These are phyloP conservation scores for Argynnis bischoffii DNA, from an alignment of 2,888 invertebrate species.

Conservation along the genomic window DNA sequence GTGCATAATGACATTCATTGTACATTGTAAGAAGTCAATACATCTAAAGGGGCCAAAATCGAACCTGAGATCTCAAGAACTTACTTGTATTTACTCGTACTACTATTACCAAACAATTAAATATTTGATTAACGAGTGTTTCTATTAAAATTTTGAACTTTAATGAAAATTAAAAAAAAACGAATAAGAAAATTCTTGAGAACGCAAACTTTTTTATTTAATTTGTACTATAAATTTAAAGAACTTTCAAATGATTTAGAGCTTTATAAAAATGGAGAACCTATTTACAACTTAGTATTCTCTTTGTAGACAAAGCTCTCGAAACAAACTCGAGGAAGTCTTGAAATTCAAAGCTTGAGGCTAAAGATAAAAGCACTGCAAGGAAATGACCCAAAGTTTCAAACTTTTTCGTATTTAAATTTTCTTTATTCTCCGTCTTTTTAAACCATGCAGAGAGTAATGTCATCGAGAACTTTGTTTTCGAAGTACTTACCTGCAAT, in stretches of 20 bases:
- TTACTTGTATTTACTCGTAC: no score
- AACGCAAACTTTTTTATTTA: conserved; percentile 16
- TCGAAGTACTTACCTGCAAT: background rate
- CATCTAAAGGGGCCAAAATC: no score
- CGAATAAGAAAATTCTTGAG: background rate
- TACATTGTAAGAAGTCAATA: no score
- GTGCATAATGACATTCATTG: no score
- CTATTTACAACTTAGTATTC: conserved; percentile 41
- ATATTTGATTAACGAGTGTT: no score
- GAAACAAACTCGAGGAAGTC: conserved; percentile 37
- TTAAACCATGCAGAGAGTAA: conserved; percentile 28
- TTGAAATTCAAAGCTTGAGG: conserved; percentile 40
- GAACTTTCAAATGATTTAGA: conserved; percentile 25
- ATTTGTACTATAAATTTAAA: conserved; percentile 27
- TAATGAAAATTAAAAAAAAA: no score
- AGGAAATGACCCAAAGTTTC: conserved; percentile 39
- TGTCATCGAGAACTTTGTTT: conserved; percentile 25
- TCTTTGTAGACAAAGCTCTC: conserved; percentile 40
- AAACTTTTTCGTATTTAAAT: conserved; percentile 40
- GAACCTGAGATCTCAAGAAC: no score
- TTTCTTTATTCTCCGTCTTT: conserved; percentile 31
- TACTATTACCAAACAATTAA: no score
- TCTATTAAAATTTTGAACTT: no score
- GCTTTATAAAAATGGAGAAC: conserved; percentile 35
- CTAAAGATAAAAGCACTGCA: conserved; percentile 40